Conservation (phyloP, 2,888 invertebrate species). For the Drosophila kambysellisi region DNA sequence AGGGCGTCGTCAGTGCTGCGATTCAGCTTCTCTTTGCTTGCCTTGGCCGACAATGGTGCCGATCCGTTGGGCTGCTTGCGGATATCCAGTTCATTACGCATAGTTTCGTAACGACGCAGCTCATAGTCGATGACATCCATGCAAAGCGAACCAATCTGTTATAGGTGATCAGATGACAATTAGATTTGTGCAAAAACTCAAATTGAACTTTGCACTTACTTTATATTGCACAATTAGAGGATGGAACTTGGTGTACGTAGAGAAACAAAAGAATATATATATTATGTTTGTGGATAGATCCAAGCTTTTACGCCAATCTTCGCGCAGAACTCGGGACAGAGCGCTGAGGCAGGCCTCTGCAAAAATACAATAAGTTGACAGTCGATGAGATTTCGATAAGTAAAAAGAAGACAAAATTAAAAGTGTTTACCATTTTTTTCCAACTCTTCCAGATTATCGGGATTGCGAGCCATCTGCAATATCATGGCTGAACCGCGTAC, state of each 20-base stretch:
- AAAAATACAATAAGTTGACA: slow-evolving; percentile 67
- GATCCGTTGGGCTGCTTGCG: slow-evolving; percentile 84
- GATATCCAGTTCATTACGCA: slow-evolving; percentile 91
- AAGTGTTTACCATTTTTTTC: slow-evolving; percentile 92
- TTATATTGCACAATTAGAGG: slow-evolving; percentile 97
- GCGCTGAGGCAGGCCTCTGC: slow-evolving; percentile 97
- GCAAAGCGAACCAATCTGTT: slow-evolving; percentile 96
- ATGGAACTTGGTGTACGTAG: slow-evolving; percentile 97
- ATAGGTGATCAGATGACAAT: not conserved
- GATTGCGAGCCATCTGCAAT: slow-evolving; percentile 95
- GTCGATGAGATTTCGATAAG: not conserved
- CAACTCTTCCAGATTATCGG: slow-evolving; percentile 96
- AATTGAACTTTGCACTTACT: slow-evolving; percentile 85
- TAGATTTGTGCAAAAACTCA: not conserved
- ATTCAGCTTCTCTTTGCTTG: slow-evolving; percentile 84
- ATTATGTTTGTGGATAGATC: slow-evolving; percentile 98
- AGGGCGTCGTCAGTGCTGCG: slow-evolving; percentile 83
- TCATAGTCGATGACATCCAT: slow-evolving; percentile 99
- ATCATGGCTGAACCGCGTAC: slow-evolving; percentile 96
- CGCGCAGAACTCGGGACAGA: slow-evolving; percentile 96
- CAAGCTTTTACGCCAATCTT: slow-evolving; percentile 98
- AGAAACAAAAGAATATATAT: slow-evolving; percentile 98
- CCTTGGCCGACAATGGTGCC: slow-evolving; percentile 78
- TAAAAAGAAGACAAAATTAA: not conserved
- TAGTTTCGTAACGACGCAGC: slow-evolving; percentile 95